phyloP scores from a whole-genome alignment of 2,888 invertebrate species.

The Strigamia crassipes region DNA sequence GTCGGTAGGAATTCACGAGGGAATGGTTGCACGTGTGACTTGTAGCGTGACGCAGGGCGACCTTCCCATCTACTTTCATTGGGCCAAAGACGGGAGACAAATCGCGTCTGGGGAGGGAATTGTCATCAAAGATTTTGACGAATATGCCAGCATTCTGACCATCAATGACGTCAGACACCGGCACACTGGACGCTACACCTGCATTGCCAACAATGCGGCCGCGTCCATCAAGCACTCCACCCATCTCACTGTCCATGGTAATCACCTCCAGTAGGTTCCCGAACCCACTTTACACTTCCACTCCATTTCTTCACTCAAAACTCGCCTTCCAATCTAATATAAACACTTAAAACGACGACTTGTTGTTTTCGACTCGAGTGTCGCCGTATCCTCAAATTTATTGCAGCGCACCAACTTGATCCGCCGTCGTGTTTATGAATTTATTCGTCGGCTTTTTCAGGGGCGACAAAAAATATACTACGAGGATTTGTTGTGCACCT shows the following conservation, averaged over 20 bases:
- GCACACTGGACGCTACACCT: slow-evolving; percentile 29
- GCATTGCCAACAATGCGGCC: slow-evolving; percentile 25
- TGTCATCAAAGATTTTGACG: slow-evolving; percentile 19
- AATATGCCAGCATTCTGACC: slow-evolving; percentile 35
- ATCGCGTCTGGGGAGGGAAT: neutral
- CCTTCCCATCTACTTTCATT: slow-evolving; percentile 33
- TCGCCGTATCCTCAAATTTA: neutral
- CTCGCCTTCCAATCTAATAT: neutral
- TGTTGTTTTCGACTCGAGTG: neutral
- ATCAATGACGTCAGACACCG: slow-evolving; percentile 10
- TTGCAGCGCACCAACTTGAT: neutral
- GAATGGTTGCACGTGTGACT: slow-evolving; percentile 26
- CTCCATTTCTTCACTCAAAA: neutral
- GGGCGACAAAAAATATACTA: neutral
- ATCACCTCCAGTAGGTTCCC: neutral
- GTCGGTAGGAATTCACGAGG: slow-evolving; percentile 18
- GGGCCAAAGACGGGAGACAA: neutral
- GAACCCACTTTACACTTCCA: neutral
- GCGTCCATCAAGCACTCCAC: slow-evolving; percentile 18
- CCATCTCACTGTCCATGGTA: slow-evolving; percentile 38
- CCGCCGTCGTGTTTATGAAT: slow-evolving; percentile 13
- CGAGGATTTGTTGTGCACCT: neutral
- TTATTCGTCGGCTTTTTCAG: slow-evolving; percentile 1
- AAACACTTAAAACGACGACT: neutral
- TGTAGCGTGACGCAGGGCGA: slow-evolving; percentile 33